Percentiles rank a stretch among this genome's conserved stretches.
Conservation (phyloP, 2,797 vertebrate genomes). For the Pogoniulus pusillus region DNA sequence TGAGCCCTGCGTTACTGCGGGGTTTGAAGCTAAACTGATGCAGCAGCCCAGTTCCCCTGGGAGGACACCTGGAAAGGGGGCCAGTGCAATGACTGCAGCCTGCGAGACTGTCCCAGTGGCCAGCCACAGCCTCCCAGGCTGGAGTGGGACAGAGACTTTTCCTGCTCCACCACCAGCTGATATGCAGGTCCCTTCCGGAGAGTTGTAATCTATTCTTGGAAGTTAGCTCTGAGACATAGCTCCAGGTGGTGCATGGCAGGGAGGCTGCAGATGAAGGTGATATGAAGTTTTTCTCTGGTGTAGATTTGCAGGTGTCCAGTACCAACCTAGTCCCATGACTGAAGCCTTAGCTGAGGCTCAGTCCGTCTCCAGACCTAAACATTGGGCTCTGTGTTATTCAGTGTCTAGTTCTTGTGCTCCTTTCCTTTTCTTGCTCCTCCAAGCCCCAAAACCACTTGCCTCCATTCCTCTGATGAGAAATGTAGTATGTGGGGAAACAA, state of each 20-base stretch:
- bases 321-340: not conserved
- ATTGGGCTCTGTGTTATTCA: not conserved
- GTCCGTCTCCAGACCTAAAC: not conserved
- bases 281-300: not conserved
- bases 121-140: not conserved
- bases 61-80: not conserved
- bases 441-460: not conserved
- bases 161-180: accelerated
- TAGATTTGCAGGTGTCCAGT: not conserved
- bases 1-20: accelerated
- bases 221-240: not conserved
- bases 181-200: not conserved
- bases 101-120: accelerated
- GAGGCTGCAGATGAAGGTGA: not conserved
- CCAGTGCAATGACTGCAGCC: not conserved
- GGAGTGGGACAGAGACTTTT: not conserved
- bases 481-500: accelerated
- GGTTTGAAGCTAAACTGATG: not conserved
- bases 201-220: accelerated
- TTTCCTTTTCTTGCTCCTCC: not conserved
- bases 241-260: not conserved
- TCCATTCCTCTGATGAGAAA: not conserved
- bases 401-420: not conserved
- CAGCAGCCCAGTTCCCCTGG: not conserved
- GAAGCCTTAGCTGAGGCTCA: not conserved